Evolutionary conservation across 2,113 vertebrate genomes (phyloP), one percentile per base, ranked within the genome.

Genomic region (Odontesthes bonariensis): DNA sequence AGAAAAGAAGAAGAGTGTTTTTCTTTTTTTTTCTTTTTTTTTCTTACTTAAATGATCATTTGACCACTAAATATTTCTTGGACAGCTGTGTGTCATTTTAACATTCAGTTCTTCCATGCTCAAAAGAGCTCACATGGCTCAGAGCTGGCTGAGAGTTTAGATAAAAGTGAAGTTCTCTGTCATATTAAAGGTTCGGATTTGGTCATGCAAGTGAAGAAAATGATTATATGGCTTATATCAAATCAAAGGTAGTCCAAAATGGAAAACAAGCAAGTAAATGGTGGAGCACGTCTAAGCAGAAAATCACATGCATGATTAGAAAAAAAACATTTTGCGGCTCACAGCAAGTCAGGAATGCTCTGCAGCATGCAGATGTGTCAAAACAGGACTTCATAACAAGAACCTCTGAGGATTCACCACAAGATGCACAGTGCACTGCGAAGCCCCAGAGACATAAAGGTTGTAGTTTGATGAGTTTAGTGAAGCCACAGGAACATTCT

Each of bases 201-300:
- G 16, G 42, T 8, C 61, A 33, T 44, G 23, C 38, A 52, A 32
- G 22, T 20, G 32, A 66, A 16, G 40, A 3, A 40, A 19, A 74
- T 51, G 19, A 51, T 23, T 40, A 13, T 57, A 46, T 23, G 53
- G 6, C 31, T 33, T 52, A 42, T 49, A 8, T 27, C 27, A 27
- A 27, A 27, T 27, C 27, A 27, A 59, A 71, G 8, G 47, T 20
- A 3, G 32, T 31, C 22, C 35, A 42, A 46, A 31, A 47, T 33
- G 17, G 19, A 20, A 20, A 54, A 59, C 19, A 52, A 61, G 9
- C 40, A 23, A 6, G 54, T 40, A 11, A 27, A 40, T 16, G 17
- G 17, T 47, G 33, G 59, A 61, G 47, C 12, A 71, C 11, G 51
- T 17, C 12, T 57, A 44, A 57, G 16, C 40, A 47, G 54, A 57